phyloP scores from a whole-genome alignment of 2,888 invertebrate species.

The Cantharis lateralis region DNA sequence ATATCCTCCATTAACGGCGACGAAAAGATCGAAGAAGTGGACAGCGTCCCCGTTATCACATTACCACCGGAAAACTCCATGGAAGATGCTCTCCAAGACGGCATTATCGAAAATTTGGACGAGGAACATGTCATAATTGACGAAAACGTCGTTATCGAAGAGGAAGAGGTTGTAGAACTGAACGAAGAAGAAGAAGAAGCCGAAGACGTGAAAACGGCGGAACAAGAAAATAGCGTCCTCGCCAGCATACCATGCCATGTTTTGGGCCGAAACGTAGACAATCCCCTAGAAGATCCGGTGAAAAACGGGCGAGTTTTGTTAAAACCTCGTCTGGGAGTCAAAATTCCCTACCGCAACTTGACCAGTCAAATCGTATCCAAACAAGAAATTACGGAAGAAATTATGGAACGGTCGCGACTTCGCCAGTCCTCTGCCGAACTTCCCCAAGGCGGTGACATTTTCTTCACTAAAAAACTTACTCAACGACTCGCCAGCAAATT shows the following conservation, averaged over 20 bases:
- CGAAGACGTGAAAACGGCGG: neutral
- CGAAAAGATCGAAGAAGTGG: neutral
- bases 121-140: neutral
- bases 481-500: slow-evolving; percentile 58
- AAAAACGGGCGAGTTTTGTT: slow-evolving; percentile 48
- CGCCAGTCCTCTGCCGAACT: slow-evolving; percentile 55
- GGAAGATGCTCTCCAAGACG: neutral
- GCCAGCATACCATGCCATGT: slow-evolving; percentile 52
- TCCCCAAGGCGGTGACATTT: slow-evolving; percentile 54
- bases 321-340: slow-evolving; percentile 56
- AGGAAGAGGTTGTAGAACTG: neutral
- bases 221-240: neutral
- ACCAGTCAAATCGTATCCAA: slow-evolving; percentile 62
- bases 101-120: neutral
- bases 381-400: slow-evolving; percentile 61
- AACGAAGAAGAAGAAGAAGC: neutral
- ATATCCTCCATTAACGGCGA: neutral
- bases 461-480: slow-evolving; percentile 61
- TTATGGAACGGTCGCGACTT: slow-evolving; percentile 58
- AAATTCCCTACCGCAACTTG: slow-evolving; percentile 55
- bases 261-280: slow-evolving; percentile 53
- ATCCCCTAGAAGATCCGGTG: slow-evolving; percentile 51
- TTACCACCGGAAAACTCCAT: neutral
- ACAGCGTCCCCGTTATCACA: neutral
- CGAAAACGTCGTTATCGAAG: neutral